Evolutionary conservation across 2,113 vertebrate species (phyloP).

Genomic region (Labeo rohita): DNA sequence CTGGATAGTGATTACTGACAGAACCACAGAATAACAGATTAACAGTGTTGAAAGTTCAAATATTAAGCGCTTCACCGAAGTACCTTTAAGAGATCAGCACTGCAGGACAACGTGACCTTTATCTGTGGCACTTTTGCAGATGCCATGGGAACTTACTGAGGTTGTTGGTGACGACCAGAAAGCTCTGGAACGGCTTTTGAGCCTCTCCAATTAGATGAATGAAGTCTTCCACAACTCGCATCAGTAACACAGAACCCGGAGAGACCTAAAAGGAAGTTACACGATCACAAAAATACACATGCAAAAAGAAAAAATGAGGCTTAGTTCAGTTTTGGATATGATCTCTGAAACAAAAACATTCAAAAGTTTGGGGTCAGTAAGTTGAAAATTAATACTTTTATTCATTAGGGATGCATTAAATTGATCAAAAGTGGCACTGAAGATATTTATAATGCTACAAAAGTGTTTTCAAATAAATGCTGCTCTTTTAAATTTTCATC

Average conservation of each 20-base stretch:
- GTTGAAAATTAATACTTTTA: neutral
- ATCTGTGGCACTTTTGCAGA: neutral
- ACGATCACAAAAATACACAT: constrained; percentile 19
- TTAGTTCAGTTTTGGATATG: neutral
- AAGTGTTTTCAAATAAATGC: neutral
- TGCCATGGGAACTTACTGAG: constrained; percentile 80
- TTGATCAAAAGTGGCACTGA: neutral
- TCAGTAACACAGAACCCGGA: constrained; percentile 90
- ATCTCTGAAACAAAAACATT: neutral
- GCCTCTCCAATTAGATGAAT: constrained; percentile 92
- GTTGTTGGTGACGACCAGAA: constrained; percentile 94
- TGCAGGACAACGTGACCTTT: constrained; percentile 1
- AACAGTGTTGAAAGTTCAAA: neutral
- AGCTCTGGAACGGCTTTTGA: constrained; percentile 95
- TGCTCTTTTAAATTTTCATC: neutral
- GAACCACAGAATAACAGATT: constrained; percentile 38
- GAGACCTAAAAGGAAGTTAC: constrained; percentile 78
- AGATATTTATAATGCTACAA: neutral
- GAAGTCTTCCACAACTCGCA: constrained; percentile 97
- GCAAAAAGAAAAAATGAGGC: neutral
- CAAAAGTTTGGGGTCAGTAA: neutral
- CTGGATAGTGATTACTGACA: constrained; percentile 94
- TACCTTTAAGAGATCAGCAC: neutral
- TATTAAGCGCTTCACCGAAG: neutral
- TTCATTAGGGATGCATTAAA: neutral